Evolutionary conservation across 2,888 invertebrate species (phyloP).

Genomic region (Tenodera sinensis): DNA sequence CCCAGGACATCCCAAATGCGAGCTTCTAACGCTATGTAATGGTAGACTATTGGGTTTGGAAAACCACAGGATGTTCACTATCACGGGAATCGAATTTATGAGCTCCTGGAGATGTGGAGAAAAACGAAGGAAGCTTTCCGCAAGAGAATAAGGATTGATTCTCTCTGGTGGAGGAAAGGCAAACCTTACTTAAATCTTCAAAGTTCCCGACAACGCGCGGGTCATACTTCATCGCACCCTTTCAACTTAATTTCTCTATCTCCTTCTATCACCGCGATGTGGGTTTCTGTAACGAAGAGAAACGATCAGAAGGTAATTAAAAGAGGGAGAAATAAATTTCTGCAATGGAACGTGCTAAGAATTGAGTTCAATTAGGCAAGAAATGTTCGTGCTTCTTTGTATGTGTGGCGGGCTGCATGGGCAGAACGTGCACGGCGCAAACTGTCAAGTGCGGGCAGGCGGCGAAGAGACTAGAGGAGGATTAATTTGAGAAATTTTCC

Average conservation of each 20-base stretch:
- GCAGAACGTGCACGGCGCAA: neutral
- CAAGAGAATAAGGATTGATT: too few species aligned
- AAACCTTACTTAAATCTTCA: neutral
- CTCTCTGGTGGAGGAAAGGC: too few species aligned
- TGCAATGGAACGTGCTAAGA: constrained; percentile 13
- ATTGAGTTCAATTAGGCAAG: constrained; percentile 10
- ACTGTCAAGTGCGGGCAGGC: neutral
- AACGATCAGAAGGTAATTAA: constrained; percentile 20
- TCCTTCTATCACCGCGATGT: neutral
- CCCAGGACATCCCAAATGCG: too few species aligned
- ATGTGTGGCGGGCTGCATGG: neutral
- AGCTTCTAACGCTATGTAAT: too few species aligned
- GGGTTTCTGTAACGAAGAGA: constrained; percentile 2
- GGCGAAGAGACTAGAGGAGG: neutral
- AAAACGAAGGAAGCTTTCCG: too few species aligned
- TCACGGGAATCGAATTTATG: too few species aligned
- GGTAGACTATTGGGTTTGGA: too few species aligned
- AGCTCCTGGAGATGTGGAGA: too few species aligned
- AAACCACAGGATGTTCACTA: too few species aligned
- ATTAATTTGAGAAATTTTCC: neutral
- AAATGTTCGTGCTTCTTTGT: neutral
- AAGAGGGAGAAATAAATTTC: constrained; percentile 17
- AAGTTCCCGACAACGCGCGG: neutral
- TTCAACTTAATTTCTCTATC: neutral
- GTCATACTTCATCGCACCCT: neutral